A percentile compares a stretch with the other conserved stretches of the same genome.
phyloP scores from a whole-genome alignment of 2,888 invertebrate species.

The Druceiella hillmani region DNA sequence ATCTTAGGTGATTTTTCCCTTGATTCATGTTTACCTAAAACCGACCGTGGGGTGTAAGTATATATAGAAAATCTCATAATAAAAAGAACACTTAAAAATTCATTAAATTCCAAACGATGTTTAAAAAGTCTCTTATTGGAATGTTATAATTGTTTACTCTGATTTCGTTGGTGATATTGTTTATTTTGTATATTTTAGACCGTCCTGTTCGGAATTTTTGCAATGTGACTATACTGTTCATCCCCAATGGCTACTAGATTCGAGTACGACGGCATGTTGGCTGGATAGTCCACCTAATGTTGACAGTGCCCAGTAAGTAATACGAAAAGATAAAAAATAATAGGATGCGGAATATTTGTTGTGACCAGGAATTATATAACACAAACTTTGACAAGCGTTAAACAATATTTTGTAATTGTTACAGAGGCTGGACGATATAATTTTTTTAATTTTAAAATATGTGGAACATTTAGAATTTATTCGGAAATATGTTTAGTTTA shows the following conservation, averaged over 20 bases:
- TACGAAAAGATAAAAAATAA: no score
- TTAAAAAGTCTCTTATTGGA: constrained; percentile 6
- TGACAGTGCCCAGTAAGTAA: no score
- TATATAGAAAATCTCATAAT: constrained; percentile 12
- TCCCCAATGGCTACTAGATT: constrained; percentile 59
- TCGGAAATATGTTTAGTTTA: no score
- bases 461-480: no score
- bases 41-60: constrained; percentile 56
- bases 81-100: background rate
- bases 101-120: constrained; percentile 16
- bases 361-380: no score
- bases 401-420: no score
- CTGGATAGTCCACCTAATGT: no score
- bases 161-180: constrained; percentile 4
- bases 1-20: constrained; percentile 66
- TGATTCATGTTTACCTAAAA: constrained; percentile 57
- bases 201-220: constrained; percentile 43
- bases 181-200: constrained; percentile 28
- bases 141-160: constrained; percentile 2
- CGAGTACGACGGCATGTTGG: no score
- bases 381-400: no score
- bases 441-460: no score
- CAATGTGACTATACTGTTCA: constrained; percentile 58
- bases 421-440: no score
- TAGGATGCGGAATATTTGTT: no score